Percentiles rank a stretch among this genome's conserved stretches.
phyloP scores from a whole-genome alignment of 2,113 vertebrate genomes.

The Pachypanchax playfairii region DNA sequence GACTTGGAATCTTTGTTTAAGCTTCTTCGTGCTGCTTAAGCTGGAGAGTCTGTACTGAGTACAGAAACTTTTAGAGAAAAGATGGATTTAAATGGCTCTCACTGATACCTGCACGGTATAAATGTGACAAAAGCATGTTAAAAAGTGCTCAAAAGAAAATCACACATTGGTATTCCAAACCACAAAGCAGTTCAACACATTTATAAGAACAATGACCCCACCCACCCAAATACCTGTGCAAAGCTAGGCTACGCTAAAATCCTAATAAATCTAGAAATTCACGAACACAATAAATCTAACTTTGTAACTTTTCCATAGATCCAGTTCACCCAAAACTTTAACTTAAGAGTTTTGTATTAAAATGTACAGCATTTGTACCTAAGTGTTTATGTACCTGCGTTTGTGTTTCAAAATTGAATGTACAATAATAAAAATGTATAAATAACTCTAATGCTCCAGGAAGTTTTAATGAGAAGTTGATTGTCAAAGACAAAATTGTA shows the following conservation, averaged over 20 bases:
- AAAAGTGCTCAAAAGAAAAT: constrained; percentile 89
- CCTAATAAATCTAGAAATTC: background rate
- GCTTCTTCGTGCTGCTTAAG: constrained; percentile 96
- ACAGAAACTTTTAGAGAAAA: constrained; percentile 98
- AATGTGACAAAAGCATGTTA: constrained; percentile 99
- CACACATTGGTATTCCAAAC: constrained; percentile 80
- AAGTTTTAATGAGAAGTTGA: background rate
- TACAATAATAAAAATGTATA: background rate
- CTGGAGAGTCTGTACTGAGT: constrained; percentile 97
- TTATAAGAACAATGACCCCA: constrained; percentile 61
- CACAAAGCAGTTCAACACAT: constrained; percentile 71
- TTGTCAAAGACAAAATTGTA: background rate
- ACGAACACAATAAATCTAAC: no score
- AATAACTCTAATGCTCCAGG: no score
- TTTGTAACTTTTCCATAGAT: no score
- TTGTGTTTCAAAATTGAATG: background rate
- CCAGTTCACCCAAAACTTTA: no score
- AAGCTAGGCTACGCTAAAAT: constrained; percentile 34
- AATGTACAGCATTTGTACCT: background rate
- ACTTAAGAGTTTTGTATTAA: background rate
- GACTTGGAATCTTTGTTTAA: constrained; percentile 96
- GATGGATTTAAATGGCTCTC: constrained; percentile 99
- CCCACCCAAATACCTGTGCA: constrained; percentile 58
- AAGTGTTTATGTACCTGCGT: background rate
- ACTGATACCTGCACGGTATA: constrained; percentile 99